These are phyloP conservation scores for Accipiter virgatus DNA, from an alignment of 2,113 vertebrate genomes.

Conservation along the genomic window DNA sequence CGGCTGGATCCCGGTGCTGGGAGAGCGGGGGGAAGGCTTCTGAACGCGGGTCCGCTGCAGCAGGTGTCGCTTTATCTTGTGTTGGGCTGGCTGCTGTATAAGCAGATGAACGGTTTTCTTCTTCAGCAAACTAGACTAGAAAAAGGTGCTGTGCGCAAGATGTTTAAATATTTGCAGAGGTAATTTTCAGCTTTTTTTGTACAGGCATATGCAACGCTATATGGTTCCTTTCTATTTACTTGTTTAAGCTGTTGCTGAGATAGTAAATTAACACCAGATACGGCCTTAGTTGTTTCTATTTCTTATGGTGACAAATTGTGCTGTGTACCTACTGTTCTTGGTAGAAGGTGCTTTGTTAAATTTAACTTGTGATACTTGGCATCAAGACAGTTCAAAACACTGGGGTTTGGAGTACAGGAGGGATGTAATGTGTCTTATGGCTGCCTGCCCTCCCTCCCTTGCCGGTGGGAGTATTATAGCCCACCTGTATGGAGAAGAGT, in stretches of 20 bases:
- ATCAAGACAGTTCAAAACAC: neutral
- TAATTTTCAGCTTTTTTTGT: neutral
- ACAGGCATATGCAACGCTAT: fast-evolving
- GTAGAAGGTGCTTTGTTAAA: neutral
- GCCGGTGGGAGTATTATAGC: neutral
- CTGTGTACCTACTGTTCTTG: neutral
- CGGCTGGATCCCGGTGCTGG: neutral
- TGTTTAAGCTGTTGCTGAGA: neutral
- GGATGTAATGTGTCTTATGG: neutral
- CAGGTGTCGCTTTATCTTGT: neutral
- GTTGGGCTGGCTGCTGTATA: neutral
- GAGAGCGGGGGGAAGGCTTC: neutral
- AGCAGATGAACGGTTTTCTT: neutral
- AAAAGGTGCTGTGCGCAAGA: neutral
- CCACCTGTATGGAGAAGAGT: neutral
- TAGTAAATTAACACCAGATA: neutral
- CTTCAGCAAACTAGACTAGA: neutral
- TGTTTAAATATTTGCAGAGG: neutral
- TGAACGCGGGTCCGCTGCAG: neutral
- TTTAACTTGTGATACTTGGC: neutral
- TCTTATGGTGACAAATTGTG: neutral
- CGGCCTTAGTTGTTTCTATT: neutral
- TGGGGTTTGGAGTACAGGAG: neutral
- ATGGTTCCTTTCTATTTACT: neutral
- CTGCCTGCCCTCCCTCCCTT: neutral